These are phyloP conservation scores for Hassar affinis DNA, from an alignment of 2,113 vertebrate species.

Conservation along the genomic window DNA sequence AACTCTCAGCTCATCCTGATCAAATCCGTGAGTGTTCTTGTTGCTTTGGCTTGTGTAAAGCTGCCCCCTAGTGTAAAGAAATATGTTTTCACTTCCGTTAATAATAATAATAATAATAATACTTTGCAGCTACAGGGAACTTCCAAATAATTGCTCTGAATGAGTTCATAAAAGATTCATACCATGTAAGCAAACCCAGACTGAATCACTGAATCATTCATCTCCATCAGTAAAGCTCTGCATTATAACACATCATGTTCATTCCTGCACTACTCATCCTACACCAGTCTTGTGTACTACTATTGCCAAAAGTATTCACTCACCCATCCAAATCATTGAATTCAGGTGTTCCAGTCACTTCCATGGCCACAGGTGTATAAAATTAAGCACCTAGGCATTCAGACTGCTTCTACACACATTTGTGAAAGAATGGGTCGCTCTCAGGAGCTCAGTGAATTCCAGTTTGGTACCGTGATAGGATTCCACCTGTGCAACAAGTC, in stretches of 20 bases:
- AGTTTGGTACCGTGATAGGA: too few species aligned
- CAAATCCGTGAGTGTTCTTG: not conserved
- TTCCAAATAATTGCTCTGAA: not conserved
- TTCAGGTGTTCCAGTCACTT: too few species aligned
- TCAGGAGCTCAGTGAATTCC: too few species aligned
- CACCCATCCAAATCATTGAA: too few species aligned
- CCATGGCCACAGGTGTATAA: too few species aligned
- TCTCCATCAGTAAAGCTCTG: not conserved
- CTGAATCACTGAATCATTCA: not conserved
- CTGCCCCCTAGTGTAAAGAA: constrained; percentile 60
- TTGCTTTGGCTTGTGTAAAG: constrained; percentile 46
- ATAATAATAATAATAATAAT: not conserved
- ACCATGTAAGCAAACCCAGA: not conserved
- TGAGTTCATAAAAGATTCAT: not conserved
- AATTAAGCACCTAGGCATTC: too few species aligned
- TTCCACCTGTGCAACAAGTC: too few species aligned
- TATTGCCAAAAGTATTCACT: too few species aligned
- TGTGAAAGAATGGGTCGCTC: too few species aligned
- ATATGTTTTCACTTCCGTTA: not conserved
- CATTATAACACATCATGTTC: not conserved
- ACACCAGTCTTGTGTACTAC: too few species aligned
- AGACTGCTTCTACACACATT: too few species aligned
- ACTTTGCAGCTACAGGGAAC: too few species aligned
- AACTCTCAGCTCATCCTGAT: not conserved
- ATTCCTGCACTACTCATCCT: not conserved